phyloP scores from a whole-genome alignment of 2,888 invertebrate species.

The Pycnomerus fuliginosus region DNA sequence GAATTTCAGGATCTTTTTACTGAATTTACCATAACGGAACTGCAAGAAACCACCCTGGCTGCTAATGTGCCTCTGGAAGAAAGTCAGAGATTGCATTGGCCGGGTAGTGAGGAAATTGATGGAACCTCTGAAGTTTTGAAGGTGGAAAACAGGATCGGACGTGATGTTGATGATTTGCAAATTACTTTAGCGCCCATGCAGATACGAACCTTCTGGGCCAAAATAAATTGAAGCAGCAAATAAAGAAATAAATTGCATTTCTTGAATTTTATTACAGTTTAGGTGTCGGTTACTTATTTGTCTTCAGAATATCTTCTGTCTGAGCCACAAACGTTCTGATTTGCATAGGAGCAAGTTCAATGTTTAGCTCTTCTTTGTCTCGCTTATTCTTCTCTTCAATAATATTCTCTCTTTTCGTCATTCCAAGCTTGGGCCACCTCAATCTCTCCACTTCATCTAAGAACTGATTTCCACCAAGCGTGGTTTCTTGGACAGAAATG shows the following conservation, averaged over 20 bases:
- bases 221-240: slow-evolving; percentile 4
- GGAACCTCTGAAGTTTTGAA: neutral
- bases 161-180: slow-evolving; percentile 1
- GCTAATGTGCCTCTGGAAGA: slow-evolving; percentile 57
- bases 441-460: slow-evolving; percentile 52
- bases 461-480: slow-evolving; percentile 53
- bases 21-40: slow-evolving; percentile 39
- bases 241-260: too few relatives aligned
- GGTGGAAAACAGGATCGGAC: slow-evolving; percentile 24
- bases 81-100: slow-evolving; percentile 37
- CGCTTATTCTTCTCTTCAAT: neutral
- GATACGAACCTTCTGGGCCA: slow-evolving; percentile 15
- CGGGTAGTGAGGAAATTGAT: slow-evolving; percentile 5
- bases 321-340: slow-evolving; percentile 20
- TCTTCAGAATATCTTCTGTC: too few relatives aligned
- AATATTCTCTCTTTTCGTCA: neutral
- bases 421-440: slow-evolving; percentile 17
- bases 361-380: too few relatives aligned
- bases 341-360: slow-evolving; percentile 15
- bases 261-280: too few relatives aligned
- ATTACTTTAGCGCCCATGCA: slow-evolving; percentile 14
- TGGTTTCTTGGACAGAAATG: slow-evolving; percentile 49
- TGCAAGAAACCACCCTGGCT: slow-evolving; percentile 48
- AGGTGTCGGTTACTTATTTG: too few relatives aligned
- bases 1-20: slow-evolving; percentile 36